Percentiles rank a stretch among this genome's conserved stretches.
phyloP scores from a whole-genome alignment of 2,113 vertebrate species.

The Chascanopsetta lugubris region DNA sequence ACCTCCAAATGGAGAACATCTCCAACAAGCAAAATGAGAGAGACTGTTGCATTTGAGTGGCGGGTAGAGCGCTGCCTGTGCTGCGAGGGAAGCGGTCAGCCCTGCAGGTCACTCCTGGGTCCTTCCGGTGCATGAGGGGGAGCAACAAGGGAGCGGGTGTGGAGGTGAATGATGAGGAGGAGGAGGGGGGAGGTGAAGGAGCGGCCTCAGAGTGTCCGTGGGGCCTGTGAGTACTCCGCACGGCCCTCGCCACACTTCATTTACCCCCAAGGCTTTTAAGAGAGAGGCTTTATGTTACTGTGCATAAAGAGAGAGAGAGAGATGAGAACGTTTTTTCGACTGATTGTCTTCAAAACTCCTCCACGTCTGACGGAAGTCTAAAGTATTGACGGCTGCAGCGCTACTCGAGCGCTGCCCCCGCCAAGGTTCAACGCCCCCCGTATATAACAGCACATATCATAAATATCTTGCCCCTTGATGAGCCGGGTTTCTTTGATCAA shows the following conservation, averaged over 20 bases:
- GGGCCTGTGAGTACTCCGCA: conserved; percentile 17
- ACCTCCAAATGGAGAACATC: too few relatives aligned
- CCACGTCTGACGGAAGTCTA: not conserved
- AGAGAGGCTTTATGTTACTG: conserved; percentile 16
- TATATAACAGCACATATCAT: too few relatives aligned
- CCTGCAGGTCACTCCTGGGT: conserved; percentile 45
- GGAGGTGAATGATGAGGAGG: conserved; percentile 61
- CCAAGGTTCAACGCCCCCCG: too few relatives aligned
- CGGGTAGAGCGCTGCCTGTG: conserved; percentile 45
- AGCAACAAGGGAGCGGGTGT: conserved; percentile 31
- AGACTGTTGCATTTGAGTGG: conserved; percentile 43
- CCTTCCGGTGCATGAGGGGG: conserved; percentile 42
- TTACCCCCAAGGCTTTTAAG: conserved; percentile 22
- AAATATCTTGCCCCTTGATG: too few relatives aligned
- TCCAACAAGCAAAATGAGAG: too few relatives aligned
- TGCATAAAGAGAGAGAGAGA: conserved; percentile 41
- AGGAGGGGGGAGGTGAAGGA: conserved; percentile 43
- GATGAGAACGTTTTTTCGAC: conserved; percentile 34
- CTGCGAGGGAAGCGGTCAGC: conserved; percentile 50
- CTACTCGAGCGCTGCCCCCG: too few relatives aligned
- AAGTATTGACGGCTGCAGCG: too few relatives aligned
- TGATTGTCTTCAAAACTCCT: conserved; percentile 30
- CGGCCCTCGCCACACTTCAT: conserved; percentile 36
- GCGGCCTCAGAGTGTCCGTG: conserved; percentile 37
- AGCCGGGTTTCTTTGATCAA: too few relatives aligned